Conservation (phyloP, 2,797 vertebrate genomes). For the Eulemur mongoz region DNA sequence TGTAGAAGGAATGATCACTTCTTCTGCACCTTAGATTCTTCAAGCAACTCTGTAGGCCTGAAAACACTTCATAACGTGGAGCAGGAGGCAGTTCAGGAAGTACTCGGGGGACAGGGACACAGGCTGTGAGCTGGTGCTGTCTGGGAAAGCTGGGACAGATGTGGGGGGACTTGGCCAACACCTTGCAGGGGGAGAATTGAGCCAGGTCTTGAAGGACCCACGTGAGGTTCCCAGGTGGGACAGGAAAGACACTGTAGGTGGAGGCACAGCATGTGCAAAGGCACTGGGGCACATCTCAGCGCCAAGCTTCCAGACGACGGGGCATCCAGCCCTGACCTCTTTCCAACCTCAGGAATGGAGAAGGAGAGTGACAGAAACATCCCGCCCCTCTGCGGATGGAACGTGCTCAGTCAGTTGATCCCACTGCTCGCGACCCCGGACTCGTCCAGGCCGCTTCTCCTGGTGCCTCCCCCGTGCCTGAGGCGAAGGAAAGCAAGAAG, state of each 20-base stretch:
- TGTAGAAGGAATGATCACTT: not conserved
- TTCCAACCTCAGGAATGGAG: not conserved
- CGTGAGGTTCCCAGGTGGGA: accelerated
- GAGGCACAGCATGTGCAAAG: accelerated
- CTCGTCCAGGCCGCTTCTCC: accelerated
- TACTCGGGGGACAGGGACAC: accelerated
- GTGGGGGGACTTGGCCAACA: accelerated
- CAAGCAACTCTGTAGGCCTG: accelerated
- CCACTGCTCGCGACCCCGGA: not conserved
- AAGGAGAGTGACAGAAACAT: not conserved
- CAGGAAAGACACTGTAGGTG: not conserved
- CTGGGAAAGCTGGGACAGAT: accelerated
- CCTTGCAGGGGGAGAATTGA: too few relatives aligned
- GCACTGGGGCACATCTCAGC: not conserved
- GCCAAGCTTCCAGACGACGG: not conserved
- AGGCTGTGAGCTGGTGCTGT: accelerated
- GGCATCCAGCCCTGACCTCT: not conserved
- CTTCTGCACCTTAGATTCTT: not conserved
- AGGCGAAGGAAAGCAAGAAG: accelerated
- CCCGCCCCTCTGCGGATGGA: accelerated
- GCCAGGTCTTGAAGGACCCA: not conserved
- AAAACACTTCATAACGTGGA: accelerated
- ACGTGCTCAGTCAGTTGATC: accelerated
- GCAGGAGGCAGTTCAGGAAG: not conserved
- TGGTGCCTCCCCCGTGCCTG: accelerated